These are phyloP conservation scores for Mesoligia furuncula DNA, from an alignment of 2,888 invertebrate species.

Conservation along the genomic window DNA sequence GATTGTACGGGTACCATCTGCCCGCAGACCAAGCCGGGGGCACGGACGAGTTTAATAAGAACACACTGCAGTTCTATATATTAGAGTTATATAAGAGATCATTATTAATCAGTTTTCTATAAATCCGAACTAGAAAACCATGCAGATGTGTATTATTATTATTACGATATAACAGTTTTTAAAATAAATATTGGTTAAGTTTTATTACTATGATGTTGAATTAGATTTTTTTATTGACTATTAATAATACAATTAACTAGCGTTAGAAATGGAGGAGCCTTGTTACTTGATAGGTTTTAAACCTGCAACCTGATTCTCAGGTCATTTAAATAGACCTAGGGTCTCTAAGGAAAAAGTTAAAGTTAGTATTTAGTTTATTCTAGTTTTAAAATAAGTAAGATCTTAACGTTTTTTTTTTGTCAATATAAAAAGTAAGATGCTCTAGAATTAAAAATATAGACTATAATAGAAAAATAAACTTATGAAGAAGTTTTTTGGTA, in stretches of 20 bases:
- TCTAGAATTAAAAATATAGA: too few species aligned
- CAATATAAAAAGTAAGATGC: background rate
- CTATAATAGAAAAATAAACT: background rate
- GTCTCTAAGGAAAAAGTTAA: background rate
- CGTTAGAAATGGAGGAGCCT: background rate
- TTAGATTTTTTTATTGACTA: background rate
- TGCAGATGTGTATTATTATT: conserved; percentile 6
- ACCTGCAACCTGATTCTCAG: background rate
- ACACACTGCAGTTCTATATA: background rate
- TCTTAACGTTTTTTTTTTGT: background rate
- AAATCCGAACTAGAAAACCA: conserved; percentile 7
- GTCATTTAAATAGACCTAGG: too few species aligned
- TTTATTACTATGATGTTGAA: background rate
- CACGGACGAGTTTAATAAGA: conserved; percentile 3
- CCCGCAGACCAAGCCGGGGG: conserved; percentile 8
- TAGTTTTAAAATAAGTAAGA: background rate
- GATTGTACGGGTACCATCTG: conserved; percentile 30
- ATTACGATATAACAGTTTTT: background rate
- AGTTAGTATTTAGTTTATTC: background rate
- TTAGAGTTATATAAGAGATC: conserved; percentile 1
- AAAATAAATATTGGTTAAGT: conserved; percentile 3
- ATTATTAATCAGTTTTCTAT: conserved; percentile 16
- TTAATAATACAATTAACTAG: background rate
- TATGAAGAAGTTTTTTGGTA: background rate
- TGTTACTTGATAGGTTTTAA: background rate